phyloP scores from a whole-genome alignment of 2,888 invertebrate genomes.

The Apodemia arnacis region DNA sequence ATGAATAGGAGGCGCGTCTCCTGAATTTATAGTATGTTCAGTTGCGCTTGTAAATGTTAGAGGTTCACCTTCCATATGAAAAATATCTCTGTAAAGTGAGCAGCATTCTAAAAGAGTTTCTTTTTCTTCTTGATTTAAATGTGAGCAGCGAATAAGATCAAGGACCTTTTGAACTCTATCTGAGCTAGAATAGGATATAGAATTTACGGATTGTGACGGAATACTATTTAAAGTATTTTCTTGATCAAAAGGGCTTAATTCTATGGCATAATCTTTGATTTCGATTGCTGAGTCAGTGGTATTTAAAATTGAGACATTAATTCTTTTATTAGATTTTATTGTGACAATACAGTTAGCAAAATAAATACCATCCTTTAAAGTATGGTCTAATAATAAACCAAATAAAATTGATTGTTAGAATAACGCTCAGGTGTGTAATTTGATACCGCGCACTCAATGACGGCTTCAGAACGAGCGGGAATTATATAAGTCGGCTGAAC shows the following conservation, averaged over 20 bases:
- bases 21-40: too few species aligned
- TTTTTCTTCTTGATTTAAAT: too few species aligned
- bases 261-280: constrained; percentile 2
- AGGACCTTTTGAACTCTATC: too few species aligned
- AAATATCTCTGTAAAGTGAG: too few species aligned
- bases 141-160: too few species aligned
- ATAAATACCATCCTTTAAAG: neutral
- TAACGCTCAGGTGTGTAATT: constrained; percentile 5
- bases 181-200: too few species aligned
- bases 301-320: constrained; percentile 35
- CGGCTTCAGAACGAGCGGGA: constrained; percentile 21
- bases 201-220: too few species aligned
- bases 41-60: too few species aligned
- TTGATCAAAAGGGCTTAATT: neutral
- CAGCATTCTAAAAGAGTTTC: too few species aligned
- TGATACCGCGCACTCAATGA: neutral
- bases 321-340: constrained; percentile 28
- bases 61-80: too few species aligned
- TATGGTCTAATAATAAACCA: constrained; percentile 20
- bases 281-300: constrained; percentile 1
- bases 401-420: constrained; percentile 26
- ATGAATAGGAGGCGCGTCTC: constrained; percentile 7
- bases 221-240: neutral
- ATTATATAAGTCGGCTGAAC: constrained; percentile 24
- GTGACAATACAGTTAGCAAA: constrained; percentile 30